These are phyloP conservation scores for Nymphalis c-album DNA, from an alignment of 2,888 invertebrate genomes.

Conservation along the genomic window DNA sequence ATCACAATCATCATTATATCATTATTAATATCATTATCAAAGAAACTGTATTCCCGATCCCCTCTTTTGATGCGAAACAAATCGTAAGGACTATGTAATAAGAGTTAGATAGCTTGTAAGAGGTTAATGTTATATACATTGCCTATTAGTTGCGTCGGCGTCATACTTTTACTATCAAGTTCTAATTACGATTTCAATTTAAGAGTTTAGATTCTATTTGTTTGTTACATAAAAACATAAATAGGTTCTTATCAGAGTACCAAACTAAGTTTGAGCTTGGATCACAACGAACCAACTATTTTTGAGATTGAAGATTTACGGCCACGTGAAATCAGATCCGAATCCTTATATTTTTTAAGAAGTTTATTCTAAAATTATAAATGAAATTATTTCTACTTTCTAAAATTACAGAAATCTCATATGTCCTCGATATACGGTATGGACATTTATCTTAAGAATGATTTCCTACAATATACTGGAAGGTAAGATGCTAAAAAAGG, in stretches of 20 bases:
- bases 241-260: not conserved
- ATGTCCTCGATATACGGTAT: constrained; percentile 89
- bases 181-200: not conserved
- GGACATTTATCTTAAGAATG: constrained; percentile 96
- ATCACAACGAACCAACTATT: not conserved
- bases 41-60: no score
- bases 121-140: no score
- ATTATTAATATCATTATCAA: no score
- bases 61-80: no score
- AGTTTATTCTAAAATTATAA: no score
- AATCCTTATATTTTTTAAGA: no score
- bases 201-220: not conserved
- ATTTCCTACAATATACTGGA: constrained; percentile 96
- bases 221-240: not conserved
- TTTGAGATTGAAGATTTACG: no score
- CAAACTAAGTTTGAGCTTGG: not conserved
- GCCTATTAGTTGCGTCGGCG: constrained; percentile 5
- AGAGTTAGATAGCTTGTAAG: no score
- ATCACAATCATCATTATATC: no score
- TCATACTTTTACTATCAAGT: not conserved
- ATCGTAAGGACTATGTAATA: no score
- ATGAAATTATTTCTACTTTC: not conserved
- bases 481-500: constrained; percentile 79
- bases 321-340: no score
- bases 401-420: constrained; percentile 87